Conservation (phyloP, 2,113 vertebrate species). For the Callospermophilus lateralis region DNA sequence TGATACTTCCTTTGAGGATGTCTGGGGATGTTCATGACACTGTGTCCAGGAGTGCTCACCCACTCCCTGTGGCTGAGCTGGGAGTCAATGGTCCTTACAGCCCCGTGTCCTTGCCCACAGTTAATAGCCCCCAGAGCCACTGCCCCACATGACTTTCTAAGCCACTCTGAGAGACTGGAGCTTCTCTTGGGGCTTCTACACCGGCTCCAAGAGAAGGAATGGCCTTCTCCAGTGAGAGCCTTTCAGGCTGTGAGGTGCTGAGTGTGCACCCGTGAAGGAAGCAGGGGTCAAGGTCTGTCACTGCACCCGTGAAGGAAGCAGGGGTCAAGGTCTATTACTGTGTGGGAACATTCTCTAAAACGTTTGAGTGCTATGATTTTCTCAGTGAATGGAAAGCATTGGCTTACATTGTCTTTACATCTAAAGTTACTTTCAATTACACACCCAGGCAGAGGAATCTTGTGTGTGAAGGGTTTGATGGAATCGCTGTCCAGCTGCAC, state of each 20-base stretch:
- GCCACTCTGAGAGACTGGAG: rapidly evolving
- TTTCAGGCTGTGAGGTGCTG: no score
- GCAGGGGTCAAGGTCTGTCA: rapidly evolving
- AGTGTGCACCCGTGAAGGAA: no score
- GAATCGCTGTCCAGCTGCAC: neutral
- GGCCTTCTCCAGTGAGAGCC: no score
- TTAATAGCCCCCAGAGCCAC: neutral
- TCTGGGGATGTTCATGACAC: rapidly evolving
- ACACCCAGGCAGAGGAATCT: no score
- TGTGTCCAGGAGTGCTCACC: rapidly evolving
- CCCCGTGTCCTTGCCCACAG: rapidly evolving
- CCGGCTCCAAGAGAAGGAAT: no score
- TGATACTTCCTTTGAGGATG: rapidly evolving
- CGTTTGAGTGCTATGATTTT: neutral
- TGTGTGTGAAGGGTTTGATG: rapidly evolving
- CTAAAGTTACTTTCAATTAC: neutral
- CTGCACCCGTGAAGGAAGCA: no score
- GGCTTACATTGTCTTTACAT: neutral
- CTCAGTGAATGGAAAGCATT: neutral
- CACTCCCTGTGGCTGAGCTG: rapidly evolving
- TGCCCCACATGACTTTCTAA: no score
- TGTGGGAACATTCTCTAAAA: neutral
- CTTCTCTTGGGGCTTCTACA: neutral
- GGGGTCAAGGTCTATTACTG: neutral
- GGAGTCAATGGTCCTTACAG: rapidly evolving